These are phyloP conservation scores for Aphis craccivora DNA, from an alignment of 1,140 invertebrate genomes.

Conservation along the genomic window DNA sequence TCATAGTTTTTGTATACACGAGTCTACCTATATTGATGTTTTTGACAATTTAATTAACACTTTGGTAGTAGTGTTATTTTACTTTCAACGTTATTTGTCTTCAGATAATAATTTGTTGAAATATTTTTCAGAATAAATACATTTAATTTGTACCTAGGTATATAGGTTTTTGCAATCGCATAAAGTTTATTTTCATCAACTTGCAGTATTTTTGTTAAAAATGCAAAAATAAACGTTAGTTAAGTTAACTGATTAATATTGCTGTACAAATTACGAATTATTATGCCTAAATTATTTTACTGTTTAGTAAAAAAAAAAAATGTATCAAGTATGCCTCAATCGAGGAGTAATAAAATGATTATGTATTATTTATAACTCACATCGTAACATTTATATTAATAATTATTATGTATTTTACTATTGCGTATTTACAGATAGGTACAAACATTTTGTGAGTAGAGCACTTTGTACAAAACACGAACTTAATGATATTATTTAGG, in stretches of 20 bases:
- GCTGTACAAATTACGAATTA: neutral
- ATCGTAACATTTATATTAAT: neutral
- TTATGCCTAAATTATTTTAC: too few species aligned
- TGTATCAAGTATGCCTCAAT: too few species aligned
- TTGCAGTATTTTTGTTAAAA: neutral
- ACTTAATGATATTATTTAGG: neutral
- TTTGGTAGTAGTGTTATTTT: neutral
- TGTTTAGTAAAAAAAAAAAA: too few species aligned
- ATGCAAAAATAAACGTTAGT: neutral
- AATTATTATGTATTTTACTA: neutral
- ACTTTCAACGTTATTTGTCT: neutral
- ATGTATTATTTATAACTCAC: neutral
- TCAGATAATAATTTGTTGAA: neutral
- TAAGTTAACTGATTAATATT: neutral
- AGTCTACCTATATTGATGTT: neutral
- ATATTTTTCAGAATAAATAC: neutral
- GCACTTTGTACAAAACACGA: neutral
- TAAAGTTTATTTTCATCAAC: neutral
- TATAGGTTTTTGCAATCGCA: neutral
- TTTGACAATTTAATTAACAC: slow-evolving; percentile 18
- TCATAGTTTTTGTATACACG: neutral
- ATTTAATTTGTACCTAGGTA: neutral
- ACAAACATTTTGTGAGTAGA: neutral
- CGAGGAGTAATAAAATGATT: neutral
- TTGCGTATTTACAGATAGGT: neutral